phyloP scores from a whole-genome alignment of 2,888 invertebrate species.

The Latrodectus elegans region DNA sequence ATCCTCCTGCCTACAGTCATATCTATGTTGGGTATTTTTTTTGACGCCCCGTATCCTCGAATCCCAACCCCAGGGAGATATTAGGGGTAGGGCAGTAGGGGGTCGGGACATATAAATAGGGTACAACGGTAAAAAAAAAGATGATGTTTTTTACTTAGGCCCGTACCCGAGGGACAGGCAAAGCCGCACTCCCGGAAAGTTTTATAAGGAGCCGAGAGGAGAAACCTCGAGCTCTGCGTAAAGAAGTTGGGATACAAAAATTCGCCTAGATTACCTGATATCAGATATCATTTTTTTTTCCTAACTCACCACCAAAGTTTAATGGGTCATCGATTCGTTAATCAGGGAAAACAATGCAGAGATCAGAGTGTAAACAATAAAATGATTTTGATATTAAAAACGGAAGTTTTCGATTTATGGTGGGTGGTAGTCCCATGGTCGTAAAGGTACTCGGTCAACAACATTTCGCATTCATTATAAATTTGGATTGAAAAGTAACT shows the following conservation, averaged over 20 bases:
- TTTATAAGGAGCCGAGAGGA: not conserved
- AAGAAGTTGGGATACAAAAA: not conserved
- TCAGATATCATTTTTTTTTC: constrained; percentile 15
- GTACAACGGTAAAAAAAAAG: constrained; percentile 59
- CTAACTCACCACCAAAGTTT: constrained; percentile 22
- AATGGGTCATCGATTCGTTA: constrained; percentile 34
- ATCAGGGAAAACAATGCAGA: constrained; percentile 24
- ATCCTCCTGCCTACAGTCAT: constrained; percentile 32
- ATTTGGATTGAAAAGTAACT: not conserved
- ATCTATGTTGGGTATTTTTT: constrained; percentile 51
- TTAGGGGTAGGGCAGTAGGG: constrained; percentile 27
- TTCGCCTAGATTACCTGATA: constrained; percentile 13
- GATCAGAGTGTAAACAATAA: constrained; percentile 12
- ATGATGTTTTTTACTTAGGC: constrained; percentile 55
- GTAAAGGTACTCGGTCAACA: not conserved
- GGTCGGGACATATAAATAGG: constrained; percentile 60
- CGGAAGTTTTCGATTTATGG: not conserved
- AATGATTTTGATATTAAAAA: not conserved
- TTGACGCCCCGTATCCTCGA: constrained; percentile 61
- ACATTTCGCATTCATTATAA: not conserved
- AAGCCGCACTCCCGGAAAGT: constrained; percentile 12
- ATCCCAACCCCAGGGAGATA: constrained; percentile 60
- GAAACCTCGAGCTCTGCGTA: not conserved
- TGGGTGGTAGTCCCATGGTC: not conserved
- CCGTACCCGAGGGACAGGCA: constrained; percentile 46